These are phyloP conservation scores for Volucella bombylans DNA, from an alignment of 2,888 invertebrate genomes.

Conservation along the genomic window DNA sequence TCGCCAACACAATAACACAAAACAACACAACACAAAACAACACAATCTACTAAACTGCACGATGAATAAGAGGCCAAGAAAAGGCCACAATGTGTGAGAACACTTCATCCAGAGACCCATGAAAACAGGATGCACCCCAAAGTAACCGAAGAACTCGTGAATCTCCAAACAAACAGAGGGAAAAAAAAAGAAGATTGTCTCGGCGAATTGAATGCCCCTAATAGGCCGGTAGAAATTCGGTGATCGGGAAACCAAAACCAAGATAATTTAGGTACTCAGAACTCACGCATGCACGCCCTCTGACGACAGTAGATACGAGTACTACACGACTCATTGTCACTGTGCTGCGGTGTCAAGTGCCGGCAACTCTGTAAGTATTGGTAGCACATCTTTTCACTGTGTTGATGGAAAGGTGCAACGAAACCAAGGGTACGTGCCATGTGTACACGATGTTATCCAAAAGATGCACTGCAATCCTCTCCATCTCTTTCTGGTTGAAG, in stretches of 20 bases:
- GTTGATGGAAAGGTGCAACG: conserved; percentile 62
- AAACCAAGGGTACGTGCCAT: conserved; percentile 38
- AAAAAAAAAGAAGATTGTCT: conserved; percentile 40
- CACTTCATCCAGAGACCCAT: conserved; percentile 34
- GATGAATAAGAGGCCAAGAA: conserved; percentile 18
- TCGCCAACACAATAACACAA: background rate
- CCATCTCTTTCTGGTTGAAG: background rate
- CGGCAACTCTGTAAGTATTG: conserved; percentile 44
- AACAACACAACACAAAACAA: conserved; percentile 3
- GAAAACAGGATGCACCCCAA: conserved; percentile 67
- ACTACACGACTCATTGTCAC: conserved; percentile 48
- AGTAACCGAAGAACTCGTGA: conserved; percentile 10
- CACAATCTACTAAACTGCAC: background rate
- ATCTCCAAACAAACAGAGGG: conserved; percentile 9
- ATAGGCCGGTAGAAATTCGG: conserved; percentile 26
- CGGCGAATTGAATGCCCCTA: conserved; percentile 59
- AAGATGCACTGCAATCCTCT: conserved; percentile 47
- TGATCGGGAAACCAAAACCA: background rate
- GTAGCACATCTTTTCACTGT: conserved; percentile 26
- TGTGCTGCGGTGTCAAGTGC: conserved; percentile 65
- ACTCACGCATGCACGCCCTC: conserved; percentile 63
- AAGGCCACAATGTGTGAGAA: conserved; percentile 39
- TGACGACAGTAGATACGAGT: conserved; percentile 55
- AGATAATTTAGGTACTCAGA: conserved; percentile 9
- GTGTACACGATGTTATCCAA: conserved; percentile 24